Conservation (phyloP, 2,113 vertebrate genomes). For the Spilogale gracilis region DNA sequence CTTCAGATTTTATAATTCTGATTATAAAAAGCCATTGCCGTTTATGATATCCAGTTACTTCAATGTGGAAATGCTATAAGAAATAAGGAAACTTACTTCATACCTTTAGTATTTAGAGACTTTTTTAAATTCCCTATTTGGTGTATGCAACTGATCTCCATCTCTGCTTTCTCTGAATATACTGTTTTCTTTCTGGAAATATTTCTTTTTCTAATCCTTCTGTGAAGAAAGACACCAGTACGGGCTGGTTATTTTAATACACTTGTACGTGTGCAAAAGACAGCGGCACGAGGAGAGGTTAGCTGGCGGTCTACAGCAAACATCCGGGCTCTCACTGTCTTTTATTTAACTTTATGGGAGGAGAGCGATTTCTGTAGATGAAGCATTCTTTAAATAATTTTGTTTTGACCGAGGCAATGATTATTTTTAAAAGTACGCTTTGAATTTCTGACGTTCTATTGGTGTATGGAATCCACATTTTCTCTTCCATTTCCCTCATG, state of each 20-base stretch:
- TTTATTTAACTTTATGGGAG: background rate
- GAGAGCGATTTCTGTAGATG: background rate
- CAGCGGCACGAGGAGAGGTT: background rate
- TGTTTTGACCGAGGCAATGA: background rate
- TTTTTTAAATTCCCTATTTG: background rate
- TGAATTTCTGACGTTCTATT: background rate
- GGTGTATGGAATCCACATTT: background rate
- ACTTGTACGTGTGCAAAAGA: background rate
- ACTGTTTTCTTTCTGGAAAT: background rate
- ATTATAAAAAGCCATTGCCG: background rate
- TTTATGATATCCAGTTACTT: background rate
- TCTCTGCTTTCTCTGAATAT: background rate
- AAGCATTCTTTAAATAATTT: background rate
- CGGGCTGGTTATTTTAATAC: background rate
- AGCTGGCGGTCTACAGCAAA: background rate
- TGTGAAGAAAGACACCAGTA: background rate
- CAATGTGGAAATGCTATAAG: background rate
- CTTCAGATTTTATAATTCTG: background rate
- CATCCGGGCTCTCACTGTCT: background rate
- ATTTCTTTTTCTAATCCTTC: background rate
- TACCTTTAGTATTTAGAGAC: background rate
- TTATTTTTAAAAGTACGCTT: background rate
- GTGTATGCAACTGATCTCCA: background rate
- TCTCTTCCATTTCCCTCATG: background rate
- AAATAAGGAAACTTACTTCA: background rate